Conservation (phyloP, 2,113 vertebrate genomes). For the Campylomormyrus tamandua region DNA sequence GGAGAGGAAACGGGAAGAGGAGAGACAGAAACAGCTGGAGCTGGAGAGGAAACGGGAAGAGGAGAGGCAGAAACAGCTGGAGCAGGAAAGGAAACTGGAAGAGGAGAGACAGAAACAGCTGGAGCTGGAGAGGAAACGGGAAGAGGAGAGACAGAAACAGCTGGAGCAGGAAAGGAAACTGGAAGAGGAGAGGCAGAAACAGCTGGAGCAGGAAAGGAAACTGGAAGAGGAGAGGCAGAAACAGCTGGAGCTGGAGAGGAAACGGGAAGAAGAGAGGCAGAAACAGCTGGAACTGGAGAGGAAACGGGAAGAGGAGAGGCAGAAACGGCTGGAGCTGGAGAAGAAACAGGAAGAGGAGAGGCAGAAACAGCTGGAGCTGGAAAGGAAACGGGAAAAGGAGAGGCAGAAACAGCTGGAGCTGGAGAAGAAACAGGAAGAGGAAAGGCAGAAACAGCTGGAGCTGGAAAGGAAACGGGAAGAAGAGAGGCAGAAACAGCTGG, state of each 20-base stretch:
- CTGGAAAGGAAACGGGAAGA: not conserved
- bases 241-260: not conserved
- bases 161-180: not conserved
- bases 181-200: not conserved
- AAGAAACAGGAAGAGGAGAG: not conserved
- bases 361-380: not conserved
- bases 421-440: not conserved
- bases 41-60: not conserved
- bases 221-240: not conserved
- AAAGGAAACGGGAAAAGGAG: not conserved
- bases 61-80: not conserved
- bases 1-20: slow-evolving; percentile 25
- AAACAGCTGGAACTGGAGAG: not conserved
- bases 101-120: not conserved
- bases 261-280: not conserved
- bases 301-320: not conserved
- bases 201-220: not conserved
- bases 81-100: not conserved
- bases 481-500: not conserved
- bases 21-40: not conserved
- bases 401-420: not conserved
- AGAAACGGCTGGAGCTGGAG: not conserved
- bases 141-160: not conserved
- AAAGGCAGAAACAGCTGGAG: slow-evolving; percentile 8
- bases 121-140: not conserved